Evolutionary conservation across 23 tunicate genomes (phyloP).

Genomic region (Ciona savignyi): DNA sequence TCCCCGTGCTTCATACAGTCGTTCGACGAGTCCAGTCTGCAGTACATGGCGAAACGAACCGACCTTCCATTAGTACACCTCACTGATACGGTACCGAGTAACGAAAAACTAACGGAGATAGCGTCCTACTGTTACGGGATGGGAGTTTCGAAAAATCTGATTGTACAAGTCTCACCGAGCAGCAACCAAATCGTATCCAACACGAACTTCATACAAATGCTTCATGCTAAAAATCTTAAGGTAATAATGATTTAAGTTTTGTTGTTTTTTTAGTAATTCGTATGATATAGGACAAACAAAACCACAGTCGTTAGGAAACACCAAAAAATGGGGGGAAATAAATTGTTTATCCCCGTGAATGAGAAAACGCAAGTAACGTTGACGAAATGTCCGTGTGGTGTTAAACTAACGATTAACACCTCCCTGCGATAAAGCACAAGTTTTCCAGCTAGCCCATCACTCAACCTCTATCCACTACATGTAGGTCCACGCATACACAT

Average conservation of each 20-base stretch:
- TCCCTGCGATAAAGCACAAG: too few species aligned
- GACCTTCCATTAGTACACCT: conserved; percentile 50
- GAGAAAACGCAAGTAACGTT: too few species aligned
- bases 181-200: conserved; percentile 20
- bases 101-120: conserved; percentile 15
- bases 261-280: background rate
- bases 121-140: conserved; percentile 54
- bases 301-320: too few species aligned
- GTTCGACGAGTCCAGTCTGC: conserved; percentile 39
- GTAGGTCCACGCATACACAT: conserved; percentile 49
- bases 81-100: conserved; percentile 6
- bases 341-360: too few species aligned
- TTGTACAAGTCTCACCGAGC: conserved; percentile 22
- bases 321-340: too few species aligned
- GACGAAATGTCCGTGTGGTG: too few species aligned
- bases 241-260: conserved; percentile 7
- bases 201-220: conserved; percentile 34
- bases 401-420: too few species aligned
- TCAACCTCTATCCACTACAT: too few species aligned
- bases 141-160: conserved; percentile 52
- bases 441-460: too few species aligned
- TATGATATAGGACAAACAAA: too few species aligned
- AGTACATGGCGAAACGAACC: conserved; percentile 45
- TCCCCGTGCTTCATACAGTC: conserved; percentile 87
- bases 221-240: conserved; percentile 32